These are phyloP conservation scores for Lepus americanus DNA, from an alignment of 2,113 vertebrate genomes.

Conservation along the genomic window DNA sequence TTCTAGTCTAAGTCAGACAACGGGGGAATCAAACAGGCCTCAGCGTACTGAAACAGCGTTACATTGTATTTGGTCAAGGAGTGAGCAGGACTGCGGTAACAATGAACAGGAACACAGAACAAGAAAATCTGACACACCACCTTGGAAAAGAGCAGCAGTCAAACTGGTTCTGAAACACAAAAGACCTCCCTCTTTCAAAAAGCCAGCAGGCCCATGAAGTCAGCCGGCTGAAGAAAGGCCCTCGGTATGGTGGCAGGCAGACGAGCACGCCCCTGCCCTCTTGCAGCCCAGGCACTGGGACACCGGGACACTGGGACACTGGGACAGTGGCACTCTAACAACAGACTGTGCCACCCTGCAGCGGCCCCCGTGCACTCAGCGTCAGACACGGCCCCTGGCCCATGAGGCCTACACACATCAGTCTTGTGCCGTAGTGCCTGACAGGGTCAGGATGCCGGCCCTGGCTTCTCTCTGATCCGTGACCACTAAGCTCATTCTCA, in stretches of 20 bases:
- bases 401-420: no score
- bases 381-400: not conserved
- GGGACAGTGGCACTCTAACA: no score
- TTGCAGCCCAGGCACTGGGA: no score
- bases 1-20: conserved; percentile 8
- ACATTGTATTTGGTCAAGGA: not conserved
- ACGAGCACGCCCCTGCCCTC: not conserved
- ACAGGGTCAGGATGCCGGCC: not conserved
- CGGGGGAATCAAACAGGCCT: not conserved
- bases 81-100: not conserved
- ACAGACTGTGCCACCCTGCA: not conserved
- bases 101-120: conserved; percentile 9
- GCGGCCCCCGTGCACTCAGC: not conserved
- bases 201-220: not conserved
- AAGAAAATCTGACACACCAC: not conserved
- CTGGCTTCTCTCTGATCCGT: not conserved
- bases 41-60: not conserved
- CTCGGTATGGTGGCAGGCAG: not conserved
- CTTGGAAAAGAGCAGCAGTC: not conserved
- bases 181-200: not conserved
- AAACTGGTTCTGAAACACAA: not conserved
- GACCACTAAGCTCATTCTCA: not conserved
- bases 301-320: not conserved
- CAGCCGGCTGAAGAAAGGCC: not conserved
- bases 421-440: not conserved